phyloP scores from a whole-genome alignment of 2,888 invertebrate genomes.

The Melanophora roralis region DNA sequence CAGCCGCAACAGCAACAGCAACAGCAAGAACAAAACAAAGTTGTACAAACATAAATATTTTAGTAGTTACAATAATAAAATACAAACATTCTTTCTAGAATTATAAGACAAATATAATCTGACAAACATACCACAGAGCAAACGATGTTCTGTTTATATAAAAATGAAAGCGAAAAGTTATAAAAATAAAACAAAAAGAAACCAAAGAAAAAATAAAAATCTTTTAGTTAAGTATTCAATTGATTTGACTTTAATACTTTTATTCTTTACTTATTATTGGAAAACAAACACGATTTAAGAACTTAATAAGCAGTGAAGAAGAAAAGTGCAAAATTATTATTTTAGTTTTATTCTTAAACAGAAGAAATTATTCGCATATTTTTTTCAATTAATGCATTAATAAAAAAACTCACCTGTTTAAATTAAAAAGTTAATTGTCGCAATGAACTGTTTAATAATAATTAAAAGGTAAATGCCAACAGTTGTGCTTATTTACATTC shows the following conservation, averaged over 20 bases:
- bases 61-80: slow-evolving; percentile 44
- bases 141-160: slow-evolving; percentile 55
- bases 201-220: background rate
- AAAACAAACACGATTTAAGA: no score
- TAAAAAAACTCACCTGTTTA: no score
- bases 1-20: background rate
- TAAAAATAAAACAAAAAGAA: background rate
- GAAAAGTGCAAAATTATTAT: background rate
- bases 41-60: slow-evolving; percentile 40
- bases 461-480: no score
- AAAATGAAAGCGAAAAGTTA: slow-evolving; percentile 11
- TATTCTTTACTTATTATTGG: no score
- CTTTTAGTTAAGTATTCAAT: slow-evolving; percentile 56
- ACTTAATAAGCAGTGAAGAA: slow-evolving; percentile 1
- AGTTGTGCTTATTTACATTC: no score
- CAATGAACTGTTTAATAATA: no score
- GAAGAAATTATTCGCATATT: no score
- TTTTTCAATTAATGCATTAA: no score
- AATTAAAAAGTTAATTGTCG: no score
- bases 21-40: background rate
- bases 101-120: background rate
- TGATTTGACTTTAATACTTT: slow-evolving; percentile 58
- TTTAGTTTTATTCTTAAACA: no score
- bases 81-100: background rate
- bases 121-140: slow-evolving; percentile 25